phyloP scores from a whole-genome alignment of 2,113 vertebrate species.

The Sinocyclocheilus anshuiensis region DNA sequence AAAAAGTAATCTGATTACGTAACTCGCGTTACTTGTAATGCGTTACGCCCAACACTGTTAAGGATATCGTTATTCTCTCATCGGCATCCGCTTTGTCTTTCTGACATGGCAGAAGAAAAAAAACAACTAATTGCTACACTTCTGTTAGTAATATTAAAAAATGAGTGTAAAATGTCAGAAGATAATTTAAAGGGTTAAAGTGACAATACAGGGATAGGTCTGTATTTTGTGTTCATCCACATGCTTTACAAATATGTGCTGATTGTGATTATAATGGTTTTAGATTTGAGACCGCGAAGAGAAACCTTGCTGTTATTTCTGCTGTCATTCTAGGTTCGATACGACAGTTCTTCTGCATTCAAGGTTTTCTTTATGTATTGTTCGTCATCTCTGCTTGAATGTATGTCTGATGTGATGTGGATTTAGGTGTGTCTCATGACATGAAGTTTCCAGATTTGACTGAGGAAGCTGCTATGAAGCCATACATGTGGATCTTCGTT shows the following conservation, averaged over 20 bases:
- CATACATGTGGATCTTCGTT: background rate
- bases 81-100: background rate
- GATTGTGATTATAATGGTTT: background rate
- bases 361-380: background rate
- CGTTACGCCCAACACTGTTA: too few species aligned
- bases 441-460: background rate
- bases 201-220: background rate
- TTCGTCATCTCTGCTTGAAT: background rate
- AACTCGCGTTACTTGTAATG: too few species aligned
- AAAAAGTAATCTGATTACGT: too few species aligned
- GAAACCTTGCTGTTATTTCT: background rate
- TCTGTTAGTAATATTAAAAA: background rate
- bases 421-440: background rate
- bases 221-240: background rate
- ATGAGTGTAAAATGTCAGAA: background rate
- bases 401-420: background rate
- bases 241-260: background rate
- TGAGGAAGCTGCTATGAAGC: constrained; percentile 15
- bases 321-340: background rate
- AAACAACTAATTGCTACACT: background rate
- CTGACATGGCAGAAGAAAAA: background rate
- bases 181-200: background rate
- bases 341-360: background rate
- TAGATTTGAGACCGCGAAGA: background rate
- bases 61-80: background rate